Evolutionary conservation across 2,113 vertebrate species (phyloP), one percentile per base, ranked within the genome.

Genomic region (Machaerirhynchus nigripectus): DNA sequence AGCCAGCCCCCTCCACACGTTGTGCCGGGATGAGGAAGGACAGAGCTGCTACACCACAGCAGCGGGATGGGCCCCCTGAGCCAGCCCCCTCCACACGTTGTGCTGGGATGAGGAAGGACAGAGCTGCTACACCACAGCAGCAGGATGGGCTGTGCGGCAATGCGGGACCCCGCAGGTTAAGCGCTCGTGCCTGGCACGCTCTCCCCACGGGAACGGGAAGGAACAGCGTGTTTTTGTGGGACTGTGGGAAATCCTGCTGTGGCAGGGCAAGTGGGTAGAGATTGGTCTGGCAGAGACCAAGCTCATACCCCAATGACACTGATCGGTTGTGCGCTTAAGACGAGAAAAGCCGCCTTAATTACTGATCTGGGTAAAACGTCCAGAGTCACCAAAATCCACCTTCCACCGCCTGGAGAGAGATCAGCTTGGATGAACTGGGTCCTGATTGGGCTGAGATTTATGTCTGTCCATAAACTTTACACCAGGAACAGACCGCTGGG

Each of bases 141-240:
- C 40, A 39, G 31, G 28, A 63, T 61, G 73, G 2, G 33, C 31
- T 1, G 0, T 8, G 21, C 39, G 73, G 53, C n/a, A 16, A 0
- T 14, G 22, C 4, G 1, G 46, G 50, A 31, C 24, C 7, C 6
- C 4, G 7, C 1, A 0, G 53, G 13, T 15, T 24, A 42, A 73
- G 53, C 37, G 8, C 5, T 21, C 63, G 8, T 44, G n/a, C 47
- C 15, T 61, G 52, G 33, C 33, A 14, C 50, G n/a, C 19, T 75
- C 35, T 68, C 47, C 70, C 47, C 30, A 2, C 35, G 1, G 1
- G 17, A 74, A 15, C 0, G 0, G 9, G 44, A 56, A 70, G 27
- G 55, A 84, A 20, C 22, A 22, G 27, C 30, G 52, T 24, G 5
- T 59, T 78, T 87, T 53, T 4, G 8, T 37, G 90, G 21, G 26